Base-by-base conservation (phyloP, 2,797 vertebrate species). In the Acipenser transmontanus region DNA sequence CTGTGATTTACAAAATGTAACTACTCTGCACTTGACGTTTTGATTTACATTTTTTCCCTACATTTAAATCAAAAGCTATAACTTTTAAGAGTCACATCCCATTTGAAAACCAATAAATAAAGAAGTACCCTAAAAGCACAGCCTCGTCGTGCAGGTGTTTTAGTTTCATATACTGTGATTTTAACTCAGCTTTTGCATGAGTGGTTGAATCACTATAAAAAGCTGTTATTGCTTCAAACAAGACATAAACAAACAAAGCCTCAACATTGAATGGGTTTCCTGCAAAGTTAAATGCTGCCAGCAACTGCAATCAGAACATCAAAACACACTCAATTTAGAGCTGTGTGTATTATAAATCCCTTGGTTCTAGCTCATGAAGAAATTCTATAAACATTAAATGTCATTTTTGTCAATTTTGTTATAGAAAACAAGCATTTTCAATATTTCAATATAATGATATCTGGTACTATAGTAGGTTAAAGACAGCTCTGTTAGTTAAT, bases 51-150 rank as follows among this genome's bases (percentile, higher is more conserved):
- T 54, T 54, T 8, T 61, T 61, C 9, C 6, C 13, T 14, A 34
- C 8, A 52, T 65, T 61, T 50, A 61, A 59, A 61, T 65, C 14
- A 14, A 13, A 67, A 49, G 47, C 11, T n/a, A 47, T 20, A 11
- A 59, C 34, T 59, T 61, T 67, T 52, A 47, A 61, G 34, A 61
- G 7, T 47, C 60, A 34, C 60, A 61, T 34, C n/a, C 50, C 17
- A 52, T 49, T 8, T 65, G 49, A 61, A 61, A 34, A 61, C 13
- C 14, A 20, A 9, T 61, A 8, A 14, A 8, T 17, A 14, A 47
- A 60, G 66, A 68, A 63, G 34, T 34, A 54, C 7, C 4, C 52
- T 54, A 54, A 54, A 9, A 54, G 52, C 52, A 54, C 7, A 54
- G 9, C n/a, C 8, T 54, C 7, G n/a, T 3, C 0, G n/a, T 54